Base-by-base conservation (phyloP, 2,888 invertebrate genomes). In the Xanthia togata region DNA sequence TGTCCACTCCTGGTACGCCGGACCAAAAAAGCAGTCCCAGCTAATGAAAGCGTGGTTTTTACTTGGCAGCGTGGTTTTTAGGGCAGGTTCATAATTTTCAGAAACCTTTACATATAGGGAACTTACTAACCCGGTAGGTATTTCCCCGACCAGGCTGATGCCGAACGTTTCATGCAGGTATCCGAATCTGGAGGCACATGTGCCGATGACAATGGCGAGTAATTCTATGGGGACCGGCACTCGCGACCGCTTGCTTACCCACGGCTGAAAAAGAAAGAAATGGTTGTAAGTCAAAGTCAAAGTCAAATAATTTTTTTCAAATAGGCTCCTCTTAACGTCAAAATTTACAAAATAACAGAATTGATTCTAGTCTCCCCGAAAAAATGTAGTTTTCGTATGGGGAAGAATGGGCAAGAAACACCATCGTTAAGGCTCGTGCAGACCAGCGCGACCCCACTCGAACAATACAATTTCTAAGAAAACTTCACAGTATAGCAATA, bases 211-310 rank as follows among this genome's bases (percentile, higher is more conserved):
- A 0, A 99, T 98, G 0, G 98, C 97, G 11, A 98, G 94, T 86
- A 99, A 95, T 94, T 99, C 99, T 88, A 98, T 98, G 4, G 99
- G 99, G 73, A 99, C 97, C 0, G 99, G 99, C 85, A 98, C 97
- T 17, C 97, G 96, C 60, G 97, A 97, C 70, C 97, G 95, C 91
- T 98, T 98, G 71, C 97, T 96, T 12, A 98, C 92, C 93, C 96
- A 96, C 0, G 97, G 97, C 98, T 98, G 92, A 93, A 94, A 84
- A 90, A 64, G 64, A 64, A 73, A 47, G 6, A 73, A 35, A 14
- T 53, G 8, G 8, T 44, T 44, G 35, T 20, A 72, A 1, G 31
- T 31, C 31, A 31, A 31, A 31, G 2, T 2, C 31, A 31, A n/a
- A n/a, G n/a, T n/a, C n/a, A n/a, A n/a, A n/a, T n/a, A n/a, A n/a